A percentile compares a stretch with the other conserved stretches of the same genome.
phyloP scores from a whole-genome alignment of 2,797 vertebrate genomes.

The Phrynocephalus forsythii region DNA sequence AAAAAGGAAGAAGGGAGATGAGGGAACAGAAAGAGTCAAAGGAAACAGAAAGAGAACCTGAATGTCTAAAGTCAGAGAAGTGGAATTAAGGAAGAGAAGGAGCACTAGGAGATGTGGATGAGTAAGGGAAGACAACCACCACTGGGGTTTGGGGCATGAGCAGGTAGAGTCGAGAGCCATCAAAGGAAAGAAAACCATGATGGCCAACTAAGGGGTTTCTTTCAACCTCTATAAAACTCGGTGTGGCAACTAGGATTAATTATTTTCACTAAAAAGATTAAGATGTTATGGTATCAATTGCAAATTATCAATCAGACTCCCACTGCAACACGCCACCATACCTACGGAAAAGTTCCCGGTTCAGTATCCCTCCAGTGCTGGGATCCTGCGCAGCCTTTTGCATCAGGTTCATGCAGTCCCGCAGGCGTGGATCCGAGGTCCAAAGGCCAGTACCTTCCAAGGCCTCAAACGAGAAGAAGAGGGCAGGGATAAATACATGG shows the following conservation, averaged over 20 bases:
- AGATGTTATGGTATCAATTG: not conserved
- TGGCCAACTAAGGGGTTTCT: too few relatives aligned
- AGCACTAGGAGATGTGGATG: not conserved
- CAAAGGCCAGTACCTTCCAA: conserved; percentile 86
- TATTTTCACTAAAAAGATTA: not conserved
- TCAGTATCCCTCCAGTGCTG: conserved; percentile 82
- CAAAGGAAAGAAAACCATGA: too few relatives aligned
- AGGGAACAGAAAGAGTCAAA: too few relatives aligned
- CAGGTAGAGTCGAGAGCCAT: too few relatives aligned
- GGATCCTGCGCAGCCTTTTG: conserved; percentile 77
- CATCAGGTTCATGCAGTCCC: conserved; percentile 84
- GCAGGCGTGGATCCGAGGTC: conserved; percentile 87
- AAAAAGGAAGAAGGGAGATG: too few relatives aligned
- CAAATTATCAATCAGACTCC: not conserved
- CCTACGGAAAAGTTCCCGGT: conserved; percentile 87
- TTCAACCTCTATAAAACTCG: too few relatives aligned
- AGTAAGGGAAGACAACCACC: not conserved
- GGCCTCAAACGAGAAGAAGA: conserved; percentile 73
- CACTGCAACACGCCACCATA: conserved; percentile 60
- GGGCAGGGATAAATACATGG: not conserved
- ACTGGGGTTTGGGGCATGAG: not conserved
- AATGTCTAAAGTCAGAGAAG: not conserved
- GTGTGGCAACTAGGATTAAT: not conserved
- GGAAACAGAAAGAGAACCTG: not conserved
- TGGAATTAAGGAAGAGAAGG: not conserved